Evolutionary conservation across 2,888 invertebrate genomes (phyloP).

Genomic region (Serripes groenlandicus): DNA sequence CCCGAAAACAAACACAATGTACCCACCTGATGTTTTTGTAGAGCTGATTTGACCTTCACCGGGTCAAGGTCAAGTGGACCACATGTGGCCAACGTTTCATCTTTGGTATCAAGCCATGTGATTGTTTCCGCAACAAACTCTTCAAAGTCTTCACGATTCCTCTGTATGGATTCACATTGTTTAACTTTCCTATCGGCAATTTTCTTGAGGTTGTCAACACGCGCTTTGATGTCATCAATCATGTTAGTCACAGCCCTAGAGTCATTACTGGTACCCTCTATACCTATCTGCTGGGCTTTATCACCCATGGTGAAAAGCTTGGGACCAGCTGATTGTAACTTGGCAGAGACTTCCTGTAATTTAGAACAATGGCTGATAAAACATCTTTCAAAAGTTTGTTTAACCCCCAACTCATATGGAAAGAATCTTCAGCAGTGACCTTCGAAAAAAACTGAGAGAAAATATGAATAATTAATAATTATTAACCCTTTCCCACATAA

Average conservation of each 20-base stretch:
- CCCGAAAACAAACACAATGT: background rate
- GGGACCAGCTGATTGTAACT: constrained; percentile 89
- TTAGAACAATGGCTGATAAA: too few species aligned
- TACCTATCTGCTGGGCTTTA: constrained; percentile 96
- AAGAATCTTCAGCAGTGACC: too few species aligned
- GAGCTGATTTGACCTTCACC: constrained; percentile 72
- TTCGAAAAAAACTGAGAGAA: too few species aligned
- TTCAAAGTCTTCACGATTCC: constrained; percentile 79
- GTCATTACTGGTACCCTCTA: constrained; percentile 92
- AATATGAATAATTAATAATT: too few species aligned
- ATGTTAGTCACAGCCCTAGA: constrained; percentile 93
- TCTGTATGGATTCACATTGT: constrained; percentile 91
- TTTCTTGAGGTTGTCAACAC: constrained; percentile 91
- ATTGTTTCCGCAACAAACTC: constrained; percentile 75
- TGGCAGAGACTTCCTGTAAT: constrained; percentile 72
- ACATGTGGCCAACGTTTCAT: constrained; percentile 72
- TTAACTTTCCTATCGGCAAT: constrained; percentile 94
- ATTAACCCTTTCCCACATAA: too few species aligned
- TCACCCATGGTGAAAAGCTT: constrained; percentile 94
- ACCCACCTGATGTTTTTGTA: constrained; percentile 80
- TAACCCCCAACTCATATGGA: too few species aligned
- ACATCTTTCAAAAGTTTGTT: too few species aligned
- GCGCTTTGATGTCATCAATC: constrained; percentile 92
- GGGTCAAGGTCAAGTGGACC: constrained; percentile 77
- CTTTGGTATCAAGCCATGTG: constrained; percentile 80